Evolutionary conservation across 2,888 invertebrate genomes (phyloP), one percentile per base, ranked within the genome.

Genomic region (Pseudeuparius sepicola): DNA sequence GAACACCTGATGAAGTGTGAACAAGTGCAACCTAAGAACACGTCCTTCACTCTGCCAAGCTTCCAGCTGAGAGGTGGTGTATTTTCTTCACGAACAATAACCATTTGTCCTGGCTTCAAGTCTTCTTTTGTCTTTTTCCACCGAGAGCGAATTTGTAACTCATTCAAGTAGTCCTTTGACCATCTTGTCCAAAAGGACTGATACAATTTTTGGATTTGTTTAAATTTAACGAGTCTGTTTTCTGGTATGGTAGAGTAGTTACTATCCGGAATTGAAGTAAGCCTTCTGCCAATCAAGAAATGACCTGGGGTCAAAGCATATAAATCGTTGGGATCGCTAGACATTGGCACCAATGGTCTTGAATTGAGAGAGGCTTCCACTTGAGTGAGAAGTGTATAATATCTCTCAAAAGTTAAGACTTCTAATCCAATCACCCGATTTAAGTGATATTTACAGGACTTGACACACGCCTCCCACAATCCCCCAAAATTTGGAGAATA

Each of bases 401-500:
- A n/a, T n/a, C n/a, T n/a, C n/a, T 20, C 20, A 20, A 20, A 20
- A 6, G 20, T 20, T n/a, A 7, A n/a, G n/a, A 7, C n/a, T 20
- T 6, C 20, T 7, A 7, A 7, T 7, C 20, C 20, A 20, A 20
- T n/a, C n/a, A 32, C 27, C 11, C 36, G 25, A 4, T 18, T 4
- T 5, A 36, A n/a, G 23, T 36, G 36, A 14, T 14, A 17, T 13
- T 36, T 36, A 4, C 14, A 14, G 7, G 25, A 25, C 13, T 36
- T 36, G 4, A 36, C 31, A 3, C 9, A 31, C 6, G 36, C 26
- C 26, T 36, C 36, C 36, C 36, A 36, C 14, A 36, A 12, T 2
- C 36, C 31, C 2, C 31, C 36, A 4, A 31, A 31, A 14, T 36
- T 25, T 4, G 36, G 36, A 3, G 31, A 25, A 13, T 15, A 17